Base-by-base conservation (phyloP, 2,113 vertebrate species). In the Pionites leucogaster region DNA sequence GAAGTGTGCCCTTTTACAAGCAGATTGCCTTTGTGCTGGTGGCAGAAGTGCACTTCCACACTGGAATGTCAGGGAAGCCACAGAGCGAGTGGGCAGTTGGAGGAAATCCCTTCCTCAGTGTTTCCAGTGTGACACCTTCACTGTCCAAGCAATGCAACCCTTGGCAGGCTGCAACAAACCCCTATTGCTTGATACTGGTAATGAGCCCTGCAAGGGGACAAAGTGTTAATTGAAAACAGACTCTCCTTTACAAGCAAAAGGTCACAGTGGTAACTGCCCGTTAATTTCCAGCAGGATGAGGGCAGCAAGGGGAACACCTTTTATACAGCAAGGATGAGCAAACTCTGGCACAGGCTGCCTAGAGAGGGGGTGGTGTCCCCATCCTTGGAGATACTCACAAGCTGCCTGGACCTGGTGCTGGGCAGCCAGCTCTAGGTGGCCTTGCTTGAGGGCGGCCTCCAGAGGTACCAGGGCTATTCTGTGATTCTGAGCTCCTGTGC, bases 1-100 rank as follows among this genome's bases (percentile, higher is more conserved):
- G 0, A 89, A 89, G n/a, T 0, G 0, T 10, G 39, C 3, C 6
- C 10, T 69, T n/a, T 33, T 10, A 39, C 1, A 3, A 74, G 81
- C 35, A 52, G 44, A 33, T 31, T 0, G 0, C 20, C 35, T 57
- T 22, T 8, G 78, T 28, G 50, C 23, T 75, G 49, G 44, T 0
- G 3, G 39, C 27, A 78, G 17, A 23, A 63, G 24, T 25, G 6
- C 35, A 37, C 6, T 67, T 63, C n/a, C 74, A 52, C 44, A 4
- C 1, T 0, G 2, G 23, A 9, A 11, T 3, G 28, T 33, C 31
- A 70, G n/a, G 49, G 64, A 81, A 74, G 37, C 20, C 60, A 44
- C 17, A 22, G 11, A 64, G 37, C 37, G 20, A 70, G 49, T 0
- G 4, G 8, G 12, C 28, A 76, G 74, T 14, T 31, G 28, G 29